phyloP scores from a whole-genome alignment of 1,140 invertebrate genomes.

The Hesperophylax magnus region DNA sequence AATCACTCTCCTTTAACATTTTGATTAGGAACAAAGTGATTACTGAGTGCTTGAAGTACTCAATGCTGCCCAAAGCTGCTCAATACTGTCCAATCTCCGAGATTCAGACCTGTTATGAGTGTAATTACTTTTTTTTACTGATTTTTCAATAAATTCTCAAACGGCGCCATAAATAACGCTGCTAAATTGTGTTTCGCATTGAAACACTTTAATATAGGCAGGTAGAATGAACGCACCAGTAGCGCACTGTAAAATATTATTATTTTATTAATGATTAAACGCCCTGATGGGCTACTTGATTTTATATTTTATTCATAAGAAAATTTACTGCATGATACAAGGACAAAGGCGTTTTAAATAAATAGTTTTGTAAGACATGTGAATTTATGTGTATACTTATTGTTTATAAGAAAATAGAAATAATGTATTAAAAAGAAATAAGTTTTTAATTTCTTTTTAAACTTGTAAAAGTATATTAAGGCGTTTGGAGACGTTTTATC shows the following conservation, averaged over 20 bases:
- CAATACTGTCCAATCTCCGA: background rate
- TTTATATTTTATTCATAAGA: no score
- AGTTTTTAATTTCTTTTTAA: no score
- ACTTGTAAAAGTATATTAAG: no score
- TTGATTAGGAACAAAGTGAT: background rate
- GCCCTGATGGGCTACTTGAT: no score
- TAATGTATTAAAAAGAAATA: no score
- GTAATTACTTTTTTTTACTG: slow-evolving; percentile 17
- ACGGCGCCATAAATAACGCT: slow-evolving; percentile 30
- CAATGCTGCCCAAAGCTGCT: background rate
- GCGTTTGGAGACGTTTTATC: no score
- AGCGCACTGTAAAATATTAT: background rate
- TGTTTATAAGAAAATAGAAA: no score
- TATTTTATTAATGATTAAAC: no score
- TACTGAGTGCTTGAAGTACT: background rate
- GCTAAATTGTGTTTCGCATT: slow-evolving; percentile 26
- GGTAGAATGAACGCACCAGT: background rate
- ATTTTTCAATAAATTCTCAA: slow-evolving; percentile 38
- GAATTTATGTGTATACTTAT: no score
- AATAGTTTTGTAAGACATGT: no score
- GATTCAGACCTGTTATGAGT: background rate
- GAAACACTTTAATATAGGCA: slow-evolving; percentile 32
- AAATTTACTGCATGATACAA: no score
- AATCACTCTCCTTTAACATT: background rate
- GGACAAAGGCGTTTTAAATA: no score